These are phyloP conservation scores for Helostoma temminkii DNA, from an alignment of 2,797 vertebrate species.

Conservation along the genomic window DNA sequence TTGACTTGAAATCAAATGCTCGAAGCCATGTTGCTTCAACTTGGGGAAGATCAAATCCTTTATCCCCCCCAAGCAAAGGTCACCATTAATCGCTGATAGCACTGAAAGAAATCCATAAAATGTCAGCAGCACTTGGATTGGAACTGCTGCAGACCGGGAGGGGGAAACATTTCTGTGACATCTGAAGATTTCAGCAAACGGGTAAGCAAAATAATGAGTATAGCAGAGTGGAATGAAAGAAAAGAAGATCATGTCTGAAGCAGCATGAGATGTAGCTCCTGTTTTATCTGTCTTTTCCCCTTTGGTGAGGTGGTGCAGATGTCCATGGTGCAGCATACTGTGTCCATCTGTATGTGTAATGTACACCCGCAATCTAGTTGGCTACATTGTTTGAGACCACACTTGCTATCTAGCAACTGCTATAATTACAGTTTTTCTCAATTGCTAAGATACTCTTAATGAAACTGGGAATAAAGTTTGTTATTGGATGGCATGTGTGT, in stretches of 20 bases:
- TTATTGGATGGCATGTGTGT: no score
- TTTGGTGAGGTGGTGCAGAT: neutral
- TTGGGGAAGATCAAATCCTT: constrained; percentile 44
- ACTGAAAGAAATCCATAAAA: constrained; percentile 66
- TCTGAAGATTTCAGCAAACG: constrained; percentile 47
- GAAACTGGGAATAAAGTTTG: no score
- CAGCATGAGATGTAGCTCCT: constrained; percentile 1
- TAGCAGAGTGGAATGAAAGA: constrained; percentile 30
- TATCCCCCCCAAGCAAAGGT: constrained; percentile 57
- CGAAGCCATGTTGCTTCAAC: constrained; percentile 40
- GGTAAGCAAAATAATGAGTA: constrained; percentile 36
- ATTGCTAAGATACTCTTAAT: no score
- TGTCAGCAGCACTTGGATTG: constrained; percentile 62
- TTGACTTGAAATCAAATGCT: constrained; percentile 25
- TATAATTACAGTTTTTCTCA: no score
- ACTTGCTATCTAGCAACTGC: no score
- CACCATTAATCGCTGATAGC: constrained; percentile 62
- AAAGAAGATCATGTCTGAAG: constrained; percentile 8
- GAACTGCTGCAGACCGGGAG: constrained; percentile 30
- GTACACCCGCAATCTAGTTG: no score
- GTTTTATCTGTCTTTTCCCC: neutral
- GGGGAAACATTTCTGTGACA: constrained; percentile 62
- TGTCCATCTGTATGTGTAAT: constrained; percentile 1
- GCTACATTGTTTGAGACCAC: no score
- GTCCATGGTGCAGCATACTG: neutral